phyloP scores from a whole-genome alignment of 2,888 invertebrate genomes.

The Tridacna crocea region DNA sequence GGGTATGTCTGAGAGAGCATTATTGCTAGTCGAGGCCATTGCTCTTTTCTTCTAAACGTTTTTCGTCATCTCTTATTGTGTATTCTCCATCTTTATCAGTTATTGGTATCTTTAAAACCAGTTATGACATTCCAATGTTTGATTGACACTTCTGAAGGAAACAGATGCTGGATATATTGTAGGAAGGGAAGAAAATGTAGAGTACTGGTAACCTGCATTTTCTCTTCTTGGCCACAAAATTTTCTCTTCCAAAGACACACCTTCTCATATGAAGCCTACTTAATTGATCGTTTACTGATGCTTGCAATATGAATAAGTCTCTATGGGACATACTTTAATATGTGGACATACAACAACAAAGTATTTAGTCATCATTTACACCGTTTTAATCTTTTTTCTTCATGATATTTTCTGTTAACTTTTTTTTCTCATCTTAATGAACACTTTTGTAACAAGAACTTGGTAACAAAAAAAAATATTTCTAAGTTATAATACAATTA shows the following conservation, averaged over 20 bases:
- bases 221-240: background rate
- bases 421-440: slow-evolving; percentile 21
- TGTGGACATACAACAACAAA: background rate
- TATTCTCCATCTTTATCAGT: no score
- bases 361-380: slow-evolving; percentile 8
- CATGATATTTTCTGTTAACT: slow-evolving; percentile 16
- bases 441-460: slow-evolving; percentile 25
- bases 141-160: background rate
- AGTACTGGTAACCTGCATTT: background rate
- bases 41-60: no score
- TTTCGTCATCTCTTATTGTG: no score
- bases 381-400: slow-evolving; percentile 35
- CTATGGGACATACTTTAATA: no score
- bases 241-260: background rate
- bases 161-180: background rate
- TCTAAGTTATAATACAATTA: slow-evolving; percentile 17
- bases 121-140: background rate
- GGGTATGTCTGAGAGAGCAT: no score
- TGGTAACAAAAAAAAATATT: slow-evolving; percentile 21
- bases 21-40: no score
- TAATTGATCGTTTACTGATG: background rate
- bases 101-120: no score
- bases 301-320: no score
- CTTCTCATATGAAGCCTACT: no score
- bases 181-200: background rate